Base-by-base conservation (phyloP, 1,140 invertebrate genomes). In the Idris sp. region DNA sequence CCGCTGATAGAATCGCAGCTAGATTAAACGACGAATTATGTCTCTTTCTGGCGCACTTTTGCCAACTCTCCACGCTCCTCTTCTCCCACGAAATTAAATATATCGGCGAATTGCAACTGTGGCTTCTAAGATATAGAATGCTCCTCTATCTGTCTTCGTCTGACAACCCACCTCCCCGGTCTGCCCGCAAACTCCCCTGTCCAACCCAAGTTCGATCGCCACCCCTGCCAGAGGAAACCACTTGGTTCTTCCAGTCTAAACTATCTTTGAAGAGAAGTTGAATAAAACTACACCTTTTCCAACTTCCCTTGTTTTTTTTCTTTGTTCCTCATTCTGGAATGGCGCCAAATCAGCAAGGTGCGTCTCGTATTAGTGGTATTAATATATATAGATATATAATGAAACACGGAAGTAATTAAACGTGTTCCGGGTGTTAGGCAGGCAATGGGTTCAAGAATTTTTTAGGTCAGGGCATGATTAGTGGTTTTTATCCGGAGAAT, bases 1-100 rank as follows among this genome's bases (percentile, higher is more conserved):
- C 61, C 56, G 31, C 65, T 83, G 86, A 86, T 87, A 84, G 85
- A 80, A 87, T 86, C 86, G 81, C 81, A 81, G 84, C 85, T 84
- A 85, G 85, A 87, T 88, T 88, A 86, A 86, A 86, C 82, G 85
- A 81, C 84, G 59, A 80, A 85, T 83, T 84, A 80, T 73, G 81
- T 76, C 58, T 67, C 53, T 73, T 64, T 77, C 76, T 77, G 62
- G 31, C 58, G 68, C 43, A 65, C 69, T 68, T 72, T 59, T 56
- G n/a, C 76, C 53, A 64, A 65, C 58, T 56, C n/a, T n/a, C 76
- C 48, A 30, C 56, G 56, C 40, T 51, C 62, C 58, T n/a, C n/a
- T 62, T 76, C 67, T 43, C 61, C 44, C 56, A 49, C 76, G 80
- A 87, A 85, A 86, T 86, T 86, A 87, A 86, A 87, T 86, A 87